These are phyloP conservation scores for Synanthedon vespiformis DNA, from an alignment of 2,888 invertebrate genomes.

Conservation along the genomic window DNA sequence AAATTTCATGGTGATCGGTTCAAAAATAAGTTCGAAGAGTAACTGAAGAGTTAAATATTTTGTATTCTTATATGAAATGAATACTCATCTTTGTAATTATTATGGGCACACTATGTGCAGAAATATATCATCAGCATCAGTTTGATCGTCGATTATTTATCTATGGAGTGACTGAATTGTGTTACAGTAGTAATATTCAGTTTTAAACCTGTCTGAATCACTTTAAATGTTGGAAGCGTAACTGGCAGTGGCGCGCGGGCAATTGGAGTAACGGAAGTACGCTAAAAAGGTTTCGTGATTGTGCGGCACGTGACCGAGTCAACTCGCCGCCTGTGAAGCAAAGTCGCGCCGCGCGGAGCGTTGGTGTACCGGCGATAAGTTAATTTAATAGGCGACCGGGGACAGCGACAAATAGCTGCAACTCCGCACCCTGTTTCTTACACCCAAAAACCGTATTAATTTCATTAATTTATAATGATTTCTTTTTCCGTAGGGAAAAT, in stretches of 20 bases:
- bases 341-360: conserved; percentile 14
- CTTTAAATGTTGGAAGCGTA: conserved; percentile 9
- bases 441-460: conserved; percentile 18
- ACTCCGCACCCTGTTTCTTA: conserved; percentile 14
- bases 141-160: no score
- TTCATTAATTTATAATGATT: conserved; percentile 18
- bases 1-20: no score
- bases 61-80: no score
- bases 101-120: no score
- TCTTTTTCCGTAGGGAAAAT: conserved; percentile 5
- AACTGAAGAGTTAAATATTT: no score
- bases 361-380: conserved; percentile 12
- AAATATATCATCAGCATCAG: no score
- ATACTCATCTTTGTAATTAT: no score
- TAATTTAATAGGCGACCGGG: conserved; percentile 18
- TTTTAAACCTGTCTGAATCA: neutral
- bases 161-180: no score
- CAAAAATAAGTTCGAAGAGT: no score
- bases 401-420: conserved; percentile 23
- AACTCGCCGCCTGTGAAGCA: neutral
- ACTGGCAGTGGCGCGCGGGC: conserved; percentile 24
- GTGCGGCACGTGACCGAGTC: conserved; percentile 39
- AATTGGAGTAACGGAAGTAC: conserved; percentile 43
- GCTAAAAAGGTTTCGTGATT: conserved; percentile 55
- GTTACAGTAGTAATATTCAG: neutral